These are phyloP conservation scores for Ornithoptera priamus DNA, from an alignment of 2,888 invertebrate species.

Conservation along the genomic window DNA sequence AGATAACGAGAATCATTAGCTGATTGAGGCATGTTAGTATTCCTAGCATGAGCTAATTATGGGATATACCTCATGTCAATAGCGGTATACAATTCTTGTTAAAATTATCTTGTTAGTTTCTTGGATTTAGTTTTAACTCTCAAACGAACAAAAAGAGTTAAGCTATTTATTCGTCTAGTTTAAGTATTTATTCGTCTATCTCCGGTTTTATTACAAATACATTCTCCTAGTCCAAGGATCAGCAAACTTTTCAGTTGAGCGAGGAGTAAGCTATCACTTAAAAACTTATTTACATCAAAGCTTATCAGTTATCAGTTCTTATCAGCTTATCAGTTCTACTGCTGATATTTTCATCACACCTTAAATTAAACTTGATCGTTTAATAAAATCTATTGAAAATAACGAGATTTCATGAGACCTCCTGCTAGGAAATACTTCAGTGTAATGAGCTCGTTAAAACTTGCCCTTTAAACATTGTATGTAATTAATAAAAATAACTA, in stretches of 20 bases:
- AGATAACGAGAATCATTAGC: slow-evolving; percentile 40
- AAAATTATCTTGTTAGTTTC: slow-evolving; percentile 1
- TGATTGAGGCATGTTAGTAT: slow-evolving; percentile 43
- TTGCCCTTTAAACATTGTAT: slow-evolving; percentile 18
- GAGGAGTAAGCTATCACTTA: no score
- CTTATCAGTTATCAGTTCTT: no score
- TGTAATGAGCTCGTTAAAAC: slow-evolving; percentile 22
- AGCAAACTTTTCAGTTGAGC: no score
- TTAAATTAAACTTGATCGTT: background rate
- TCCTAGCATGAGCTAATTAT: slow-evolving; percentile 37
- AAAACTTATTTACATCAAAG: no score
- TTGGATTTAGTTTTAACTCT: no score
- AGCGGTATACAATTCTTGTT: slow-evolving; percentile 31
- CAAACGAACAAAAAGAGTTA: no score
- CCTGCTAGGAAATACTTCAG: slow-evolving; percentile 7
- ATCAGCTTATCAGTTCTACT: no score
- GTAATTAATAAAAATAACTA: slow-evolving; percentile 38
- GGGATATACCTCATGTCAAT: slow-evolving; percentile 31
- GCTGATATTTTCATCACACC: background rate
- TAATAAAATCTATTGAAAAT: background rate
- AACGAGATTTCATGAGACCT: background rate
- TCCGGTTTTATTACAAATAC: no score
- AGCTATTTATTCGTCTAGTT: no score
- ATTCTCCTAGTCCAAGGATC: no score
- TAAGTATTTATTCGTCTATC: no score